A percentile compares a stretch with the other conserved stretches of the same genome.
phyloP scores from a whole-genome alignment of 1,140 invertebrate species.

The Drosophila ohnishii region DNA sequence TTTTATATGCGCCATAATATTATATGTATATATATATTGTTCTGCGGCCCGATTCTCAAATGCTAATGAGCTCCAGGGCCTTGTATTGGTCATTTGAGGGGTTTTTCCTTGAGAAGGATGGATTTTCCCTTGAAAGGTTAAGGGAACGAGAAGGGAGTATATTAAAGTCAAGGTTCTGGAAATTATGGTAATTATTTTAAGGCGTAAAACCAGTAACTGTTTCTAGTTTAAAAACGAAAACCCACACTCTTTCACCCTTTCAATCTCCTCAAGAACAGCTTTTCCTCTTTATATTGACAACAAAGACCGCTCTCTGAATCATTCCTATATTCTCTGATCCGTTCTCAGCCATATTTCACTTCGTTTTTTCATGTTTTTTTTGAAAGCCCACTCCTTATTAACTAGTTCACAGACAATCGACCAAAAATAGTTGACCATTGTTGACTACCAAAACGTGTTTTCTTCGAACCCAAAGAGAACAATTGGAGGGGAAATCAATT shows the following conservation, averaged over 20 bases:
- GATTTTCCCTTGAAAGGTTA: neutral
- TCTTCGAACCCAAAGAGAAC: constrained; percentile 54
- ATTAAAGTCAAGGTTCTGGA: neutral
- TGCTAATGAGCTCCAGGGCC: constrained; percentile 45
- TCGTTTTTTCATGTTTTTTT: neutral
- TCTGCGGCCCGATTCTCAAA: constrained; percentile 51
- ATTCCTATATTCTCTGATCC: neutral
- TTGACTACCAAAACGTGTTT: constrained; percentile 68
- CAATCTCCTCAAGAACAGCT: neutral
- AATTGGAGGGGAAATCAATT: constrained; percentile 68
- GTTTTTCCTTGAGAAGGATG: neutral
- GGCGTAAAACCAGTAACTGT: neutral
- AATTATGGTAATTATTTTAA: neutral
- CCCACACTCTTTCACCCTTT: neutral
- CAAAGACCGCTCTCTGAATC: constrained; percentile 5
- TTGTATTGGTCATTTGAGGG: constrained; percentile 26
- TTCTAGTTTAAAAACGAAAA: too few species aligned
- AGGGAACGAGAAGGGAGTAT: neutral
- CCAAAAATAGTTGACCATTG: constrained; percentile 57
- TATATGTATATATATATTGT: constrained; percentile 27
- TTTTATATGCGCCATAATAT: constrained; percentile 59
- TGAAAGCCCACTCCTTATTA: constrained; percentile 35
- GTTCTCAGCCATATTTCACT: constrained; percentile 32
- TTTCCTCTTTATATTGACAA: constrained; percentile 7
- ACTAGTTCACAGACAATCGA: constrained; percentile 53